Evolutionary conservation across 2,113 vertebrate genomes (phyloP), one percentile per base, ranked within the genome.

Genomic region (Pardalotus punctatus): DNA sequence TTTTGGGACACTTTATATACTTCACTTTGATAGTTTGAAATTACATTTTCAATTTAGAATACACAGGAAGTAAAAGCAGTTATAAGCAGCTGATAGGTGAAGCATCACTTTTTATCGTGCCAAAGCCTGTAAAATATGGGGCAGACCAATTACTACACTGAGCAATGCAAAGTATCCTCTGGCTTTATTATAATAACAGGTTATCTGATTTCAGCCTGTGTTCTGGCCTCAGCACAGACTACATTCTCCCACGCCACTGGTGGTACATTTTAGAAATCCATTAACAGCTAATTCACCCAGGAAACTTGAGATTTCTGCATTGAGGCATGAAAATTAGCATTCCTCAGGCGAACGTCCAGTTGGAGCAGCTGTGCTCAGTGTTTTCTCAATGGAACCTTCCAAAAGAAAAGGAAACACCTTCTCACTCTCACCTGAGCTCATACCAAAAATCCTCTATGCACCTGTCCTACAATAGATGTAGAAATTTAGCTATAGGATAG

Each of bases 71-170:
- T 60, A 83, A 96, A 97, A 94, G 40, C 24, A 73, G 47, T 96
- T 97, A 97, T 92, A 97, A 97, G 96, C 48, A 97, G 96, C 65
- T 81, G 65, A 74, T 51, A 90, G 76, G 91, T 96, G 61, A 93
- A 90, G 93, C 93, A 91, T 64, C 62, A 72, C 81, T 94, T 90
- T 89, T 90, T 71, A 77, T 19, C 60, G 20, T 82, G 53, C 86
- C 85, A 83, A 80, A 93, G 94, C 86, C 90, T 82, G 91, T 86
- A 96, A 97, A 81, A 92, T 81, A 96, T 33, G 43, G 90, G 93
- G 83, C 53, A 96, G 85, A 94, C 81, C 96, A 97, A 93, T 96
- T 94, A 93, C 78, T 90, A 70, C 74, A 97, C 67, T 81, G 94
- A 96, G 96, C 97, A 97, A 96, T 50, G 66, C 94, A 92, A 96